phyloP scores from a whole-genome alignment of 2,113 vertebrate genomes.

The Centropristis striata region DNA sequence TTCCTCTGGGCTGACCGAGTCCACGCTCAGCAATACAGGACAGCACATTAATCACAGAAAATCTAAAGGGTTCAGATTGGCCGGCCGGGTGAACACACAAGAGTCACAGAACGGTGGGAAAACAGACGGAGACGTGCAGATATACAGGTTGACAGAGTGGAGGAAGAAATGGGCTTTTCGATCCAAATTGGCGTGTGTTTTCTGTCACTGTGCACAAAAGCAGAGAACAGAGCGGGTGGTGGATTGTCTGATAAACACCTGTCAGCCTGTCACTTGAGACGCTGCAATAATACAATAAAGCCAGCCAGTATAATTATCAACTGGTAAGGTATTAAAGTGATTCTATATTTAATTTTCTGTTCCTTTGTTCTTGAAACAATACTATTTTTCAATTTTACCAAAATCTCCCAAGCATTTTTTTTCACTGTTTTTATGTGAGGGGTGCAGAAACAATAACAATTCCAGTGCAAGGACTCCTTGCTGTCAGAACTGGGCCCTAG shows the following conservation, averaged over 20 bases:
- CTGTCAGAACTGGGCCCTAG: constrained; percentile 23
- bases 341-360: neutral
- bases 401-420: neutral
- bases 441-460: constrained; percentile 3
- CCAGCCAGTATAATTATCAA: neutral
- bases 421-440: neutral
- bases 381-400: neutral
- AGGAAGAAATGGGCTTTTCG: constrained; percentile 10
- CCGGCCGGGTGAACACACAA: neutral
- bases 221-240: constrained; percentile 8
- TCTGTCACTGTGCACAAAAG: constrained; percentile 8
- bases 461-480: neutral
- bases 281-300: neutral
- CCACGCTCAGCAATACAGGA: constrained; percentile 34
- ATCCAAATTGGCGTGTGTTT: constrained; percentile 16
- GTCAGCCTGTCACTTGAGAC: neutral
- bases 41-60: constrained; percentile 62
- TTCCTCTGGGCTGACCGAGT: constrained; percentile 27
- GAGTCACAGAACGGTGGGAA: neutral
- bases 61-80: constrained; percentile 27
- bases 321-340: neutral
- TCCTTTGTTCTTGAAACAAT: neutral
- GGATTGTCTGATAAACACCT: constrained; percentile 25
- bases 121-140: neutral
- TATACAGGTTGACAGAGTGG: constrained; percentile 9